Percentiles rank a stretch among this genome's conserved stretches.
These are phyloP conservation scores for Zeuzera pyrina DNA, from an alignment of 2,888 invertebrate genomes.

Conservation along the genomic window DNA sequence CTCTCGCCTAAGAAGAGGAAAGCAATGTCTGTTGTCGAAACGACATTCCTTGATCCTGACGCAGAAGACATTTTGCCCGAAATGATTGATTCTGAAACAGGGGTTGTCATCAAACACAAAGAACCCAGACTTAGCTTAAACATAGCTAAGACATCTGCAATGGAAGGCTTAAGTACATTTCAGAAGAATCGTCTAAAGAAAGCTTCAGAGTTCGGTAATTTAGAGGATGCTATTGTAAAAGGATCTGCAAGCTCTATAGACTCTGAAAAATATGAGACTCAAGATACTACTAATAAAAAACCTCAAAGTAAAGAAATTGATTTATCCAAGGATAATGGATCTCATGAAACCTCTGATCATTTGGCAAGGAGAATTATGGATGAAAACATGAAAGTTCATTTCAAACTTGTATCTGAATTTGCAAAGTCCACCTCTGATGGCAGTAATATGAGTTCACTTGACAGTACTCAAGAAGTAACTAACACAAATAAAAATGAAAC, in stretches of 20 bases:
- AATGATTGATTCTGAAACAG: conserved; percentile 52
- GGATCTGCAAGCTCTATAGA: conserved; percentile 62
- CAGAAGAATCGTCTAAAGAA: conserved; percentile 80
- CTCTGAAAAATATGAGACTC: conserved; percentile 46
- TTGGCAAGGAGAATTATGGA: conserved; percentile 62
- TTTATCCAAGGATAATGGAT: conserved; percentile 34
- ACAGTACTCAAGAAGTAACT: conserved; percentile 44
- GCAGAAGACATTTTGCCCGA: conserved; percentile 57
- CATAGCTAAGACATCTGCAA: conserved; percentile 63
- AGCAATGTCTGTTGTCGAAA: conserved; percentile 72
- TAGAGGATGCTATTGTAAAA: conserved; percentile 82
- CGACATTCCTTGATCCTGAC: conserved; percentile 55
- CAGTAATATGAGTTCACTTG: conserved; percentile 55
- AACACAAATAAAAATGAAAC: conserved; percentile 28
- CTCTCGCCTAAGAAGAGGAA: conserved; percentile 77
- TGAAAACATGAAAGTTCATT: conserved; percentile 62
- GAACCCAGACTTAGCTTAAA: conserved; percentile 72
- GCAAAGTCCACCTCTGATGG: conserved; percentile 65
- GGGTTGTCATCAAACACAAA: conserved; percentile 56
- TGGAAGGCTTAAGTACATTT: conserved; percentile 79
- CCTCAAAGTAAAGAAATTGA: conserved; percentile 30
- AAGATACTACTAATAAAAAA: conserved; percentile 27
- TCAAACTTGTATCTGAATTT: conserved; percentile 63
- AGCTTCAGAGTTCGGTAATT: conserved; percentile 82
- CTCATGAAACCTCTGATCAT: conserved; percentile 60